Percentiles rank a stretch among this genome's conserved stretches.
Evolutionary conservation across 2,797 vertebrate genomes (phyloP).

Genomic region (Microtus californicus): DNA sequence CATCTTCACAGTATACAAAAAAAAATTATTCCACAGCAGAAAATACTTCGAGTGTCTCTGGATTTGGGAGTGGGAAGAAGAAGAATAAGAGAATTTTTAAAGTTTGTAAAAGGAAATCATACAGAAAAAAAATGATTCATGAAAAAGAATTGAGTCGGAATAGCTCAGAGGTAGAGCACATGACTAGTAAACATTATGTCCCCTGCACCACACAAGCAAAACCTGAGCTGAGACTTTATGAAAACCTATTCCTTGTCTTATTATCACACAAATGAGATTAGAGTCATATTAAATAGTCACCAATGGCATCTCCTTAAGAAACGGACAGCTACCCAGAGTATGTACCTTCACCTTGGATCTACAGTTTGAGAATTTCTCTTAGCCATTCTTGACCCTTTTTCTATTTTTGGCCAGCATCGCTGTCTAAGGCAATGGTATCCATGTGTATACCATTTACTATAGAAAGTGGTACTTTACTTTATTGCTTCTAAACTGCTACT

Average conservation of each 20-base stretch:
- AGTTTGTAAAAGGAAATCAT: constrained; percentile 22
- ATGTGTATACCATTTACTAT: constrained; percentile 36
- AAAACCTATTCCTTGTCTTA: constrained; percentile 26
- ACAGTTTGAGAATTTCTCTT: constrained; percentile 30
- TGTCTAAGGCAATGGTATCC: constrained; percentile 47
- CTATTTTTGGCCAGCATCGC: constrained; percentile 30
- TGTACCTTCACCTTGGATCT: not conserved
- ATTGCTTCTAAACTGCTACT: constrained; percentile 48
- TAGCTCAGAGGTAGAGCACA: not conserved
- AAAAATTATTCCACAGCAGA: not conserved
- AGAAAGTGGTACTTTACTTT: constrained; percentile 66
- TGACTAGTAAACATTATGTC: not conserved
- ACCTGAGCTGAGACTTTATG: constrained; percentile 13
- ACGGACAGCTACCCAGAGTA: not conserved
- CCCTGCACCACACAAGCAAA: not conserved
- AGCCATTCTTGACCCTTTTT: constrained; percentile 34
- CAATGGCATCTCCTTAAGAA: not conserved
- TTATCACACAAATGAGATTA: constrained; percentile 12
- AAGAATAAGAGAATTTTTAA: not conserved
- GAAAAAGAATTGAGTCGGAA: not conserved
- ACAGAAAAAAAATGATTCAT: not conserved
- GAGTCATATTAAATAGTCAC: not conserved
- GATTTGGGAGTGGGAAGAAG: not conserved
- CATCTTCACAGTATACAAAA: not conserved
- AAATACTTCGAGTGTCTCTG: constrained; percentile 40